Percentiles rank a stretch among this genome's conserved stretches.
Conservation (phyloP, 2,797 vertebrate species). For the Odontamblyopus rebecca region DNA sequence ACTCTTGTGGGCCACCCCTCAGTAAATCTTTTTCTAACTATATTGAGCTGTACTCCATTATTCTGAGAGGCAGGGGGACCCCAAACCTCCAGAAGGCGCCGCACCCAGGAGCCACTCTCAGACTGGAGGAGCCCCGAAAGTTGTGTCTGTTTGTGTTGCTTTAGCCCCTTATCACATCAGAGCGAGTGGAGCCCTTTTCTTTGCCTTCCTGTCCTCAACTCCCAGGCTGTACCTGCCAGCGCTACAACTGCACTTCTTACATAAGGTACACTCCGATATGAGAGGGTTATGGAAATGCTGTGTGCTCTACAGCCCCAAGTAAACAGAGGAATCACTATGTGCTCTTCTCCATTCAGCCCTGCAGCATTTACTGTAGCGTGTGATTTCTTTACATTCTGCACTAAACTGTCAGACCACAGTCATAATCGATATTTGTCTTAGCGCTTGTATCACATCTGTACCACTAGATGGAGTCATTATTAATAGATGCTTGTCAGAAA, state of each 20-base stretch:
- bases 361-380: background rate
- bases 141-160: constrained; percentile 43
- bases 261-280: background rate
- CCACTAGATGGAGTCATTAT: constrained; percentile 1
- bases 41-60: constrained; percentile 4
- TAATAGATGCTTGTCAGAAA: background rate
- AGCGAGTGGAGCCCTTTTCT: constrained; percentile 49
- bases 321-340: background rate
- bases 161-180: constrained; percentile 65
- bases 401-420: background rate
- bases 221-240: constrained; percentile 26
- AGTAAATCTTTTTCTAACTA: constrained; percentile 13
- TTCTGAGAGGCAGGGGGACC: constrained; percentile 18
- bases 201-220: constrained; percentile 30
- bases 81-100: constrained; percentile 46
- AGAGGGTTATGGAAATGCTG: constrained; percentile 4
- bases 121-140: constrained; percentile 20
- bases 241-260: constrained; percentile 19
- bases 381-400: background rate
- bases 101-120: constrained; percentile 14
- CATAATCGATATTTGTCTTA: background rate
- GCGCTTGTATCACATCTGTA: background rate
- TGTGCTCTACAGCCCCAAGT: background rate
- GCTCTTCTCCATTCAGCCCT: background rate
- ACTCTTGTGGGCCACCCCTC: background rate